Evolutionary conservation across 2,797 vertebrate genomes (phyloP).

Genomic region (Sylvilagus floridanus): DNA sequence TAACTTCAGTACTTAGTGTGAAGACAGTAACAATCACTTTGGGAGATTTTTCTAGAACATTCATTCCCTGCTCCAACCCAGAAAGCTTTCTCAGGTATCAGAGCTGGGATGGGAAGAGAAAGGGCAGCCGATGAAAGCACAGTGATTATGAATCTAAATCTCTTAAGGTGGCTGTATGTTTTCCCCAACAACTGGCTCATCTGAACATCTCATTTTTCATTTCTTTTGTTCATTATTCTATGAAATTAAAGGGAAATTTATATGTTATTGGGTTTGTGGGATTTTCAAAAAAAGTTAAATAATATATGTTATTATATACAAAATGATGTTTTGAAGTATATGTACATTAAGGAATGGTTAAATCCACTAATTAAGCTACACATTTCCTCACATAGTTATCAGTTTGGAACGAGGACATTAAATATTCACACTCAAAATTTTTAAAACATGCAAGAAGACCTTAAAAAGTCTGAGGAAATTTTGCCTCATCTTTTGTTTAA

Average conservation of each 20-base stretch:
- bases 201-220: background rate
- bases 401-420: background rate
- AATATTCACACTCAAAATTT: background rate
- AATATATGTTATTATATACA: background rate
- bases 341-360: background rate
- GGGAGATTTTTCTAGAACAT: conserved; percentile 10
- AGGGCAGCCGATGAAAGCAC: background rate
- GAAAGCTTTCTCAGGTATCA: background rate
- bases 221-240: background rate
- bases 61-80: background rate
- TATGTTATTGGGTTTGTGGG: background rate
- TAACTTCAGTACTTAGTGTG: background rate
- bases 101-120: background rate
- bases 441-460: background rate
- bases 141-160: background rate
- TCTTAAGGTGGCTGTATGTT: background rate
- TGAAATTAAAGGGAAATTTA: background rate
- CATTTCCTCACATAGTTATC: background rate
- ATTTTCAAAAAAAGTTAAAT: background rate
- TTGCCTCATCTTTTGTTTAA: too few species aligned
- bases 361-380: background rate
- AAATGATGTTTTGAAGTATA: background rate
- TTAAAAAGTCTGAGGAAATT: too few species aligned
- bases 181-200: background rate
- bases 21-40: background rate